These are phyloP conservation scores for Leptopilina drosophilae DNA, from an alignment of 2,888 invertebrate species.

Conservation along the genomic window DNA sequence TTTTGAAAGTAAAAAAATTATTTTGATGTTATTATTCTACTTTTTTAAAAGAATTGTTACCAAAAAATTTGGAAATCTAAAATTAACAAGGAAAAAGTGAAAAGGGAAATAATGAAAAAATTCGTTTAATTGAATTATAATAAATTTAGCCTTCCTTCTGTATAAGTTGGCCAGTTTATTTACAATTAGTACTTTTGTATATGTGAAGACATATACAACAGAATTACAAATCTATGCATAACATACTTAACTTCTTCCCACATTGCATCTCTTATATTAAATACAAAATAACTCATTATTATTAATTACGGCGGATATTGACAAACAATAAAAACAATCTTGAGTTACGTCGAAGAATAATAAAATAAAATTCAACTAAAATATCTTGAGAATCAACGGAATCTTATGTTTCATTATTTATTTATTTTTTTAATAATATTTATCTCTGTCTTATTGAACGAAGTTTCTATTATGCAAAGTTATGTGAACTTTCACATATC, in stretches of 20 bases:
- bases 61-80: too few relatives aligned
- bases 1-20: too few relatives aligned
- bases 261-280: constrained; percentile 14
- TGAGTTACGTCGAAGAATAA: neutral
- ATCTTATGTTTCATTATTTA: neutral
- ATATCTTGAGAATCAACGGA: neutral
- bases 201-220: neutral
- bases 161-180: constrained; percentile 30
- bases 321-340: constrained; percentile 15
- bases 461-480: too few relatives aligned
- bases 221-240: constrained; percentile 21
- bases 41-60: too few relatives aligned
- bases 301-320: constrained; percentile 3
- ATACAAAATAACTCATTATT: constrained; percentile 29
- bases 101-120: too few relatives aligned
- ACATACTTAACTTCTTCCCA: neutral
- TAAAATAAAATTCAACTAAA: constrained; percentile 21
- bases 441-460: neutral
- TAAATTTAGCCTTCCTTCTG: constrained; percentile 4
- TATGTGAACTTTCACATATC: neutral
- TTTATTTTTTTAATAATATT: neutral
- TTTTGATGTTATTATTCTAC: too few relatives aligned
- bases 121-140: neutral
- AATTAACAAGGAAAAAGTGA: too few relatives aligned
- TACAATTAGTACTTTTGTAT: constrained; percentile 23